These are phyloP conservation scores for Antedon bifida DNA, from an alignment of 35 echinoderm and acorn worm species.

Conservation along the genomic window DNA sequence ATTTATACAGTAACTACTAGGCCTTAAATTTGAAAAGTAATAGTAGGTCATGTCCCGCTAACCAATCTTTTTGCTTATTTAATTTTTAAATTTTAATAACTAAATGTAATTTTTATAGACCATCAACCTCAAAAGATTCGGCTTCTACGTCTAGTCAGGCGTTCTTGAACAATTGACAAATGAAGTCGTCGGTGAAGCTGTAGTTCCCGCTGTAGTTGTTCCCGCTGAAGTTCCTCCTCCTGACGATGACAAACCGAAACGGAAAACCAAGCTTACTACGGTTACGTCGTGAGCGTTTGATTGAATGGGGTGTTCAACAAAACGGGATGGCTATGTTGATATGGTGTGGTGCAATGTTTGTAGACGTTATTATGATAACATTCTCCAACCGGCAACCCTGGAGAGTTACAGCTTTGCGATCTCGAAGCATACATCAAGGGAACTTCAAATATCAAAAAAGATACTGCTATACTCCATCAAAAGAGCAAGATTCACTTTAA, in stretches of 20 bases:
- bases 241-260: background rate
- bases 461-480: constrained; percentile 16
- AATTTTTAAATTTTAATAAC: too few species aligned
- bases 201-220: too few species aligned
- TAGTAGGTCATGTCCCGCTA: too few species aligned
- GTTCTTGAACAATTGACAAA: too few species aligned
- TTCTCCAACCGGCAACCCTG: background rate
- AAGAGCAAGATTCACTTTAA: background rate
- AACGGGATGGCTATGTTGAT: constrained; percentile 9
- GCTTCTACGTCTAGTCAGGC: too few species aligned
- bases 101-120: too few species aligned
- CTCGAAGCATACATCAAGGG: constrained; percentile 12
- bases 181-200: too few species aligned
- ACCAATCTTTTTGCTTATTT: too few species aligned
- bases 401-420: constrained; percentile 18
- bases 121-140: too few species aligned
- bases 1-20: too few species aligned
- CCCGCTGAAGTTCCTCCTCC: too few species aligned
- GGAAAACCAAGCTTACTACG: constrained; percentile 15
- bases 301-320: constrained; percentile 16
- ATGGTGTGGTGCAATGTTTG: constrained; percentile 19
- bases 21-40: too few species aligned
- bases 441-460: constrained; percentile 40
- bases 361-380: background rate
- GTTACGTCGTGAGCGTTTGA: constrained; percentile 23